Percentiles rank a stretch among this genome's conserved stretches.
Evolutionary conservation across 2,888 invertebrate species (phyloP).

Genomic region (Eilema caniola): DNA sequence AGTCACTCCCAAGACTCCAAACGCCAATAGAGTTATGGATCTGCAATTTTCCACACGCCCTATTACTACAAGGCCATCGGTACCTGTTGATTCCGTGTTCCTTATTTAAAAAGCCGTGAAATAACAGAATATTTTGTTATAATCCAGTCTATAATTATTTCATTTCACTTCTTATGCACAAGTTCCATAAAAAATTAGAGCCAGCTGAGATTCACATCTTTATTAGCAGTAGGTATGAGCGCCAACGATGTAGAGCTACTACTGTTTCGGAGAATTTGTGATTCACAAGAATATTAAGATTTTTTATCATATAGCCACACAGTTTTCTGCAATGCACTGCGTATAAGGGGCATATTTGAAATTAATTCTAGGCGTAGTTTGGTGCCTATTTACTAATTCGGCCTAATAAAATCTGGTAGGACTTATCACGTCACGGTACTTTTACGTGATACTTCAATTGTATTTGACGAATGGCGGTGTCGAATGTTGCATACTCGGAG

Average conservation of each 20-base stretch:
- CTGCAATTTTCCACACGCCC: background rate
- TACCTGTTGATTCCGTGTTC: background rate
- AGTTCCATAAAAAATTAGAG: constrained; percentile 40
- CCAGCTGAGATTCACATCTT: constrained; percentile 60
- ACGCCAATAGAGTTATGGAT: background rate
- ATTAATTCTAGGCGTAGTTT: constrained; percentile 30
- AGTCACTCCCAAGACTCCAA: background rate
- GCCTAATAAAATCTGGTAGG: background rate
- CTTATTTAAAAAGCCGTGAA: background rate
- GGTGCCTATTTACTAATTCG: background rate
- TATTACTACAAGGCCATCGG: background rate
- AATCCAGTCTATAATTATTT: constrained; percentile 16
- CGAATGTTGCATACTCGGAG: constrained; percentile 2
- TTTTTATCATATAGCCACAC: constrained; percentile 57
- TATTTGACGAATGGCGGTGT: constrained; percentile 20
- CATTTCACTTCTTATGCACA: constrained; percentile 13
- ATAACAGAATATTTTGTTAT: background rate
- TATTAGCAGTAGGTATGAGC: constrained; percentile 63
- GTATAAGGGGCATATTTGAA: constrained; percentile 31
- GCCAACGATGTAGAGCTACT: constrained; percentile 64
- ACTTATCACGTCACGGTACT: constrained; percentile 7
- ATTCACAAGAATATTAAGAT: constrained; percentile 62
- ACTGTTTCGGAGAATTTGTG: constrained; percentile 66
- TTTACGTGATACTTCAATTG: constrained; percentile 3
- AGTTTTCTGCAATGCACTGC: constrained; percentile 56